phyloP scores from a whole-genome alignment of 2,888 invertebrate genomes.

The Ophraella communa region DNA sequence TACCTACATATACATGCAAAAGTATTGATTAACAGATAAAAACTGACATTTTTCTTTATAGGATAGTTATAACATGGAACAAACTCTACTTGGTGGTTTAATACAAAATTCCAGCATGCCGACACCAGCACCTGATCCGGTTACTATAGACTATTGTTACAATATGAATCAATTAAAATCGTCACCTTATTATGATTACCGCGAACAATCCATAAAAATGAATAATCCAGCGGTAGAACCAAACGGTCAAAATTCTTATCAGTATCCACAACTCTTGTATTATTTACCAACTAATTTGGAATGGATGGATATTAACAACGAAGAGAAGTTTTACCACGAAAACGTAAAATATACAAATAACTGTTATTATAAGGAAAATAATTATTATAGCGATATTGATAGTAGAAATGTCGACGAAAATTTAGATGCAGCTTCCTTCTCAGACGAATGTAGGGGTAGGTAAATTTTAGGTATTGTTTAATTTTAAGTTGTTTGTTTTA shows the following conservation, averaged over 20 bases:
- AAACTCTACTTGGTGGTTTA: neutral
- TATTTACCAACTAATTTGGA: slow-evolving; percentile 11
- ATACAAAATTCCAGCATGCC: neutral
- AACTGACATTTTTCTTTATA: neutral
- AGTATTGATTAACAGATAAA: neutral
- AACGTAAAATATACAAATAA: slow-evolving; percentile 1
- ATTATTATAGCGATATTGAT: neutral
- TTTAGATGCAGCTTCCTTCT: slow-evolving; percentile 33
- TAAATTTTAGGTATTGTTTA: too few species aligned
- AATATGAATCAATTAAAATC: slow-evolving; percentile 17
- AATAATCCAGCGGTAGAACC: slow-evolving; percentile 8
- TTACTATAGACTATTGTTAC: slow-evolving; percentile 18
- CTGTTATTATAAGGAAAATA: slow-evolving; percentile 4
- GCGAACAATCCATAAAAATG: slow-evolving; percentile 14
- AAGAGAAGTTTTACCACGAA: slow-evolving; percentile 1
- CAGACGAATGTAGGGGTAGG: slow-evolving; percentile 40
- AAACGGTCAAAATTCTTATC: neutral
- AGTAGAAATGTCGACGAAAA: slow-evolving; percentile 12
- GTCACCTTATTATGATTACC: slow-evolving; percentile 24
- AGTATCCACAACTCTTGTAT: slow-evolving; percentile 22
- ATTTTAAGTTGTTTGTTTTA: too few species aligned
- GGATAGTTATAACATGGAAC: slow-evolving; percentile 29
- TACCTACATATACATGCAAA: too few species aligned
- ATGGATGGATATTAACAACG: slow-evolving; percentile 8
- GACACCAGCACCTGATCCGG: neutral